A percentile compares a stretch with the other conserved stretches of the same genome.
Conservation (phyloP, 2,797 vertebrate species). For the Anabacerthia variegaticeps region DNA sequence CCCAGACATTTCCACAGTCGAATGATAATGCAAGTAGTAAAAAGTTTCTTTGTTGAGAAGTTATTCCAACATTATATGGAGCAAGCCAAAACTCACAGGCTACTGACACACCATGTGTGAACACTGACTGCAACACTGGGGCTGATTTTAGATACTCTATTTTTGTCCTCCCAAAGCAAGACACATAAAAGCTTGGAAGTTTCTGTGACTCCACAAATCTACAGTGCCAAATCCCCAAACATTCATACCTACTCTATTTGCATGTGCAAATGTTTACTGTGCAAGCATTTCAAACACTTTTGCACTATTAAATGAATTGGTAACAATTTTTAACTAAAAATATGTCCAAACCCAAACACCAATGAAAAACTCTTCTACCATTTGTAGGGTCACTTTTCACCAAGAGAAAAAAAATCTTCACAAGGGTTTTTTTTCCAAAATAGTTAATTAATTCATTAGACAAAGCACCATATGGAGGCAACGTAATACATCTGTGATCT, state of each 20-base stretch:
- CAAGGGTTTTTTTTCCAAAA: not conserved
- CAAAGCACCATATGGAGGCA: slow-evolving; percentile 65
- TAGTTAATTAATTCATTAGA: slow-evolving; percentile 55
- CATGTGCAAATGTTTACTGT: not conserved
- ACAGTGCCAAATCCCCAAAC: not conserved
- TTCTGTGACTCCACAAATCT: not conserved
- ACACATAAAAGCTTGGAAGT: not conserved
- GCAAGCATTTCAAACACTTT: not conserved
- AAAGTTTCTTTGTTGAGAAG: not conserved
- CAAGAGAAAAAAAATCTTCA: not conserved
- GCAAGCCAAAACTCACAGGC: not conserved
- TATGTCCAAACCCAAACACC: not conserved
- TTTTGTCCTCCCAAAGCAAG: not conserved
- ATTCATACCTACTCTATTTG: not conserved
- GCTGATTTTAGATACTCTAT: not conserved
- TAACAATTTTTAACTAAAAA: not conserved
- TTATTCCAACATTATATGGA: not conserved
- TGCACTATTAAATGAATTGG: not conserved
- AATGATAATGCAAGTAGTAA: not conserved
- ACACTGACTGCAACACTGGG: not conserved
- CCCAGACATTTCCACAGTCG: not conserved
- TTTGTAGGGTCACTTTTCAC: not conserved
- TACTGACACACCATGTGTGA: not conserved
- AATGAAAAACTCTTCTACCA: not conserved
- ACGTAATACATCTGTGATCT: slow-evolving; percentile 50